These are phyloP conservation scores for Chelon auratus DNA, from an alignment of 2,797 vertebrate species.

Conservation along the genomic window DNA sequence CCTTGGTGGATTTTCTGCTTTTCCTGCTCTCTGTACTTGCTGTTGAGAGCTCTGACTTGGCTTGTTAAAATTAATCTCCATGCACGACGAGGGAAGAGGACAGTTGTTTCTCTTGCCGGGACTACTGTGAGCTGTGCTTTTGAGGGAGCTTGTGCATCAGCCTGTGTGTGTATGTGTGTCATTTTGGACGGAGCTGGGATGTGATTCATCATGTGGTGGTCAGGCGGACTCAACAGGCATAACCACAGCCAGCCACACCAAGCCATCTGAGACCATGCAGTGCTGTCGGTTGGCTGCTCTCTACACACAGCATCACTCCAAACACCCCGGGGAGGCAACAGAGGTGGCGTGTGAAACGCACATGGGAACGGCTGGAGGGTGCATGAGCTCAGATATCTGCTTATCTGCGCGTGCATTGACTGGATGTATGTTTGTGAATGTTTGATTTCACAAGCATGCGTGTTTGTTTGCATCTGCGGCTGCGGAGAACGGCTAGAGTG, in stretches of 20 bases:
- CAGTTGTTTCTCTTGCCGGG: slow-evolving; percentile 67
- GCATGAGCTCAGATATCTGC: slow-evolving; percentile 50
- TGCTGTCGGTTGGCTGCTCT: slow-evolving; percentile 68
- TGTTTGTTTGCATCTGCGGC: slow-evolving; percentile 39
- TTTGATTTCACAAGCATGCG: slow-evolving; percentile 32
- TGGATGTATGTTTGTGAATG: slow-evolving; percentile 22
- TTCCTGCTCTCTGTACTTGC: slow-evolving; percentile 62
- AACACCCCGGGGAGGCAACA: slow-evolving; percentile 64
- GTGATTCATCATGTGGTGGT: slow-evolving; percentile 85
- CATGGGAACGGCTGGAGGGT: slow-evolving; percentile 56
- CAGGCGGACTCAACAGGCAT: slow-evolving; percentile 82
- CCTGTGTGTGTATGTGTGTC: slow-evolving; percentile 39
- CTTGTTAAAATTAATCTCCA: slow-evolving; percentile 80
- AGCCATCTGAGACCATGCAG: slow-evolving; percentile 79
- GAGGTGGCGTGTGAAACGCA: slow-evolving; percentile 73
- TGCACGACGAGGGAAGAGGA: slow-evolving; percentile 62
- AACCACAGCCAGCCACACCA: slow-evolving; percentile 85
- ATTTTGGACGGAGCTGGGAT: slow-evolving; percentile 71
- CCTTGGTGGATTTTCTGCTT: slow-evolving; percentile 71
- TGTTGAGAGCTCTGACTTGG: slow-evolving; percentile 66
- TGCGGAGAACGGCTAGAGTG: slow-evolving; percentile 9
- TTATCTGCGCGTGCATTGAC: slow-evolving; percentile 29
- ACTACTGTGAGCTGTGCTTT: slow-evolving; percentile 55
- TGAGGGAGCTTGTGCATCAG: slow-evolving; percentile 51
- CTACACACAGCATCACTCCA: slow-evolving; percentile 68